phyloP scores from a whole-genome alignment of 2,797 vertebrate genomes.

The Phaenicophaeus curvirostris region DNA sequence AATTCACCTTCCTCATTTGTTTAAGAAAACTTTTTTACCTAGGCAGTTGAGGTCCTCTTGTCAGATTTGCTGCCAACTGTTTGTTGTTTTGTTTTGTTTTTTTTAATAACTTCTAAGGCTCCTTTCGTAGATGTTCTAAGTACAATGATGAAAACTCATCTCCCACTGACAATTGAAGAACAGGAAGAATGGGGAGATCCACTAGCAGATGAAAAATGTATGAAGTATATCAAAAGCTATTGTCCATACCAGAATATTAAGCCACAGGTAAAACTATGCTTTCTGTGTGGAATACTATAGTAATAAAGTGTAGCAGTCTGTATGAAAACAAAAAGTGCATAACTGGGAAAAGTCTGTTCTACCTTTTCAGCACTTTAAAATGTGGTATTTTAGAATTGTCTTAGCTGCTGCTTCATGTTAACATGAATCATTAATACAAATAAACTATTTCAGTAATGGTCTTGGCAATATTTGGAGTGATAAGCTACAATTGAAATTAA shows the following conservation, averaged over 20 bases:
- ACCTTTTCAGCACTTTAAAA: background rate
- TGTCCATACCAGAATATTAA: conserved; percentile 93
- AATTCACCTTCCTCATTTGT: background rate
- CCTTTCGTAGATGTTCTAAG: conserved; percentile 93
- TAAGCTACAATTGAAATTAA: background rate
- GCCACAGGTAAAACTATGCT: conserved; percentile 84
- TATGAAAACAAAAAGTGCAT: background rate
- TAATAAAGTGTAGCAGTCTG: background rate
- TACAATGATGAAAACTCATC: conserved; percentile 87
- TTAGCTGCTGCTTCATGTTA: background rate
- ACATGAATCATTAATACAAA: background rate
- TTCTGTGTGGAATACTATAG: background rate
- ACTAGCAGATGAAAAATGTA: conserved; percentile 77
- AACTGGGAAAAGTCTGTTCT: background rate
- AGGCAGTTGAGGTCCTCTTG: background rate
- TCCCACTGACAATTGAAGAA: conserved; percentile 92
- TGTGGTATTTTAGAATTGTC: background rate
- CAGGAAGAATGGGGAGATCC: conserved; percentile 96
- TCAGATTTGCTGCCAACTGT: background rate
- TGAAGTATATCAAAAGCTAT: conserved; percentile 86
- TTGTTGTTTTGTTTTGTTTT: background rate
- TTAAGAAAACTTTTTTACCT: background rate
- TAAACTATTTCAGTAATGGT: background rate
- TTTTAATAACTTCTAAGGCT: conserved; percentile 78
- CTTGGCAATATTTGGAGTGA: background rate